Percentiles rank a stretch among this genome's conserved stretches.
Conservation (phyloP, 2,113 vertebrate species). For the Scomber scombrus region DNA sequence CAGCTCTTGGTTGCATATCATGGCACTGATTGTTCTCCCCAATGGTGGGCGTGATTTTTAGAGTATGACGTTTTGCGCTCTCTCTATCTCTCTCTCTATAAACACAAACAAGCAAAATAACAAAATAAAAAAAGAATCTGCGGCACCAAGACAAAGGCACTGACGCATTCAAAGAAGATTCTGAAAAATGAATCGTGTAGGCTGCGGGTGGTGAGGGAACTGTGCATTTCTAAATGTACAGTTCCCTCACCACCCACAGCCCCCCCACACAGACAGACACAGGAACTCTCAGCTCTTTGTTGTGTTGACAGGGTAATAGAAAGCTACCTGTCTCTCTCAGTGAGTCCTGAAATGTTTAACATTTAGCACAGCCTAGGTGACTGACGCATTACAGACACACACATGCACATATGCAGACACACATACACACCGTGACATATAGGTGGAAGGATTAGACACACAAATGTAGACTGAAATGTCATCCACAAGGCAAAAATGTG, state of each 20-base stretch:
- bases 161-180: constrained; percentile 31
- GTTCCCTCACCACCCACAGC: constrained; percentile 50
- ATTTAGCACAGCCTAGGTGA: constrained; percentile 73
- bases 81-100: too few relatives aligned
- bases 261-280: constrained; percentile 27
- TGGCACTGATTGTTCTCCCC: too few relatives aligned
- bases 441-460: constrained; percentile 15
- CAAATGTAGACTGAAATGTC: constrained; percentile 49
- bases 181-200: constrained; percentile 52
- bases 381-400: constrained; percentile 57
- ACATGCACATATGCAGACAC: not conserved
- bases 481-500: constrained; percentile 27
- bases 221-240: constrained; percentile 17
- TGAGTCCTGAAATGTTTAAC: constrained; percentile 73
- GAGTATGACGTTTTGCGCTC: too few relatives aligned
- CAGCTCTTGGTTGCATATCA: too few relatives aligned
- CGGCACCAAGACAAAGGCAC: constrained; percentile 48
- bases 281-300: constrained; percentile 62
- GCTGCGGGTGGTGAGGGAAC: too few relatives aligned
- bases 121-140: constrained; percentile 3
- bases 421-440: constrained; percentile 30
- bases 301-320: constrained; percentile 69
- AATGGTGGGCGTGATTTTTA: too few relatives aligned
- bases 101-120: not conserved
- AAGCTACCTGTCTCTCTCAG: constrained; percentile 63